Percentiles rank a stretch among this genome's conserved stretches.
Conservation (phyloP, 1,140 invertebrate genomes). For the Drosophila truncata region DNA sequence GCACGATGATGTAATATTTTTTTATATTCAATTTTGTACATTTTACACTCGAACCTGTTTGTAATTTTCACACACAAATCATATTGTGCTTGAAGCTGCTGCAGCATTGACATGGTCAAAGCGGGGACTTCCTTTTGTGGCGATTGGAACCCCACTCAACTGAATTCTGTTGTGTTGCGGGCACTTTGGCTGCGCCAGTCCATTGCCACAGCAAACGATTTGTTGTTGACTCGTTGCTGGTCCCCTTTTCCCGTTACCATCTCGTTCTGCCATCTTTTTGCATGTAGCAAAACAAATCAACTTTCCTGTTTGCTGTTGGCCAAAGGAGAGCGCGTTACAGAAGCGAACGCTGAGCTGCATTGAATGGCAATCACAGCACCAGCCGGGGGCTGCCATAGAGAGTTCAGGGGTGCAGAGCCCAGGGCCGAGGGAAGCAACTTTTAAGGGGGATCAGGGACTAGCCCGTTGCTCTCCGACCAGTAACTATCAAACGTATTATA, state of each 20-base stretch:
- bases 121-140: conserved; percentile 37
- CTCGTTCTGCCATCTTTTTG: conserved; percentile 57
- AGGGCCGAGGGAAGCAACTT: neutral
- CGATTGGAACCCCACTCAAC: conserved; percentile 41
- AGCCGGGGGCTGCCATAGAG: neutral
- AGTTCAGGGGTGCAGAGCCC: conserved; percentile 6
- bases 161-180: conserved; percentile 40
- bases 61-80: conserved; percentile 51
- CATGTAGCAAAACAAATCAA: conserved; percentile 78
- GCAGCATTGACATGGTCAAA: conserved; percentile 22
- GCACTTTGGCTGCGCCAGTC: conserved; percentile 48
- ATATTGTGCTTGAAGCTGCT: conserved; percentile 35
- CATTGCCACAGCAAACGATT: conserved; percentile 62
- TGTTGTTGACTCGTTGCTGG: conserved; percentile 39
- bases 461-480: neutral
- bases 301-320: conserved; percentile 58
- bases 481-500: neutral
- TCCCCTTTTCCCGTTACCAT: conserved; percentile 16
- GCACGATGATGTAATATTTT: conserved; percentile 12
- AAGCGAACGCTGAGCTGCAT: conserved; percentile 67
- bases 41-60: conserved; percentile 10
- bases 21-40: conserved; percentile 36
- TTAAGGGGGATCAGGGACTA: neutral
- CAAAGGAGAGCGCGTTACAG: conserved; percentile 56
- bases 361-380: conserved; percentile 62